Conservation (phyloP, 2,888 invertebrate genomes). For the Alloplasta piceator region DNA sequence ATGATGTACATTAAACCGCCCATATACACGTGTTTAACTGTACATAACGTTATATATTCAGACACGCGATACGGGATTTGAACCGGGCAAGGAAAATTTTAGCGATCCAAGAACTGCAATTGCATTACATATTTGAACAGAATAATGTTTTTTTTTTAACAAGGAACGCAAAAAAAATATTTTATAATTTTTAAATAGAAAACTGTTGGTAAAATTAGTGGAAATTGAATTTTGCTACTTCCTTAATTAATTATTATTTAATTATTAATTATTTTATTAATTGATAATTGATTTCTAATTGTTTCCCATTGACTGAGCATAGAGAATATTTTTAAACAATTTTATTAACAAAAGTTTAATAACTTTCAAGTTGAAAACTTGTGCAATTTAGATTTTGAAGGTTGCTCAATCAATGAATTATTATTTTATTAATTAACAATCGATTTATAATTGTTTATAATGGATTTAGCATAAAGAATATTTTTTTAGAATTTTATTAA, state of each 20-base stretch:
- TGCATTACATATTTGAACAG: background rate
- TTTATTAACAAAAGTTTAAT: too few relatives aligned
- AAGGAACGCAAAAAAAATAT: background rate
- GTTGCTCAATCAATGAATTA: background rate
- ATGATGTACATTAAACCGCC: background rate
- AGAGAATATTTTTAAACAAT: too few relatives aligned
- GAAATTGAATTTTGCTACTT: background rate
- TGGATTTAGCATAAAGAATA: too few relatives aligned
- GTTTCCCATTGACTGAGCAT: too few relatives aligned
- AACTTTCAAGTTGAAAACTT: too few relatives aligned
- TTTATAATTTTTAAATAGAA: background rate
- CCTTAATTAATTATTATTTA: too few relatives aligned
- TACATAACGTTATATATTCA: background rate
- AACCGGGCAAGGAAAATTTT: background rate
- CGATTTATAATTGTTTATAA: background rate
- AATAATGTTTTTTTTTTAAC: background rate
- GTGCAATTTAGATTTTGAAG: too few relatives aligned
- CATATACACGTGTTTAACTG: background rate
- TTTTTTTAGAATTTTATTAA: background rate
- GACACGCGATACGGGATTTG: background rate
- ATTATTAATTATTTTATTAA: too few relatives aligned
- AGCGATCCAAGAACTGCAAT: background rate
- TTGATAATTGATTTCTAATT: too few relatives aligned
- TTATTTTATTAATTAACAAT: background rate
- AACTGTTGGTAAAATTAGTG: background rate